Percentiles rank a stretch among this genome's conserved stretches.
Evolutionary conservation across 2,797 vertebrate genomes (phyloP).

Genomic region (Notoglanidium macrostoma): DNA sequence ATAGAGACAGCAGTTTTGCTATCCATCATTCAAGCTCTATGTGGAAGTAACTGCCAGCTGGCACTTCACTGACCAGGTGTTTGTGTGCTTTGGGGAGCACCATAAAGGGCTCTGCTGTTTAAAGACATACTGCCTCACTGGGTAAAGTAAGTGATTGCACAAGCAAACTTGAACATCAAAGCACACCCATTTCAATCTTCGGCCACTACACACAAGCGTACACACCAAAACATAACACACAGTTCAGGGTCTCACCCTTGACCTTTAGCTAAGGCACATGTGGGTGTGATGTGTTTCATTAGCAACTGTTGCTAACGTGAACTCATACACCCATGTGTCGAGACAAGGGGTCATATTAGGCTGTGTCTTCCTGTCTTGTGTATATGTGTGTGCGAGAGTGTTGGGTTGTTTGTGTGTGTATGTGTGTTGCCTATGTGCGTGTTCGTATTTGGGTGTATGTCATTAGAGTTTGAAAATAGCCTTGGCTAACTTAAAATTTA

Average conservation of each 20-base stretch:
- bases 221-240: slow-evolving; percentile 62
- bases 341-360: slow-evolving; percentile 16
- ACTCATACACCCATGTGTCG: slow-evolving; percentile 33
- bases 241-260: slow-evolving; percentile 71
- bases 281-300: slow-evolving; percentile 68
- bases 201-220: not conserved
- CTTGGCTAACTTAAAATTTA: not conserved
- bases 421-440: not conserved
- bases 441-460: not conserved
- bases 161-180: slow-evolving; percentile 54
- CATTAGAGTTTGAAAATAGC: not conserved
- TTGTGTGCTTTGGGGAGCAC: slow-evolving; percentile 26
- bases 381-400: not conserved
- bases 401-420: slow-evolving; percentile 2
- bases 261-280: slow-evolving; percentile 65
- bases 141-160: not conserved
- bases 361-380: slow-evolving; percentile 44
- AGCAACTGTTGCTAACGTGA: slow-evolving; percentile 61
- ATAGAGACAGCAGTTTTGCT: not conserved
- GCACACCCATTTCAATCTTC: not conserved
- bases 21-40: not conserved
- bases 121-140: not conserved
- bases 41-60: slow-evolving; percentile 6
- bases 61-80: not conserved
- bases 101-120: slow-evolving; percentile 12